These are phyloP conservation scores for Megaustenia siamemsis DNA, from an alignment of 2,888 invertebrate genomes.

Conservation along the genomic window DNA sequence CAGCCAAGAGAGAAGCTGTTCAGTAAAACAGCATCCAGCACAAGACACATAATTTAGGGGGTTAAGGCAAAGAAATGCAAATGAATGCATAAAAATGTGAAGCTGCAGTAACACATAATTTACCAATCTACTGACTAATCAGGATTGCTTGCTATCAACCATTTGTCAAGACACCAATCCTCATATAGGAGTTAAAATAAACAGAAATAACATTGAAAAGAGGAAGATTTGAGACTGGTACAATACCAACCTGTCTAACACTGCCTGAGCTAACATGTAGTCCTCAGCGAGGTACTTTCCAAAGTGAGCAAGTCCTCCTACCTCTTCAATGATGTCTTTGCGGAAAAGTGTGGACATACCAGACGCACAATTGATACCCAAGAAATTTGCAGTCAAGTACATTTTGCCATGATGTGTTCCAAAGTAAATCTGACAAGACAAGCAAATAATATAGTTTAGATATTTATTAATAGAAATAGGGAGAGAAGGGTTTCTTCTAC, in stretches of 20 bases:
- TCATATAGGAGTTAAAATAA: too few relatives aligned
- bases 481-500: too few relatives aligned
- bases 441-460: constrained; percentile 23
- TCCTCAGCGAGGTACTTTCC: constrained; percentile 98
- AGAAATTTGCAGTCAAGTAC: constrained; percentile 93
- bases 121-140: too few relatives aligned
- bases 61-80: too few relatives aligned
- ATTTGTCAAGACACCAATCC: too few relatives aligned
- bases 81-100: too few relatives aligned
- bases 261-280: constrained; percentile 95
- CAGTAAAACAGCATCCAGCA: too few relatives aligned
- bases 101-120: too few relatives aligned
- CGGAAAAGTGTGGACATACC: constrained; percentile 98
- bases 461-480: not conserved
- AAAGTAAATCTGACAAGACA: constrained; percentile 88
- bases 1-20: too few relatives aligned
- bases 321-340: constrained; percentile 91
- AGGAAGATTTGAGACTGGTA: not conserved
- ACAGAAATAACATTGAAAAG: not conserved
- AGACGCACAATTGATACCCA: constrained; percentile 97
- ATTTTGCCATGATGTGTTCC: constrained; percentile 97
- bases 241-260: constrained; percentile 84
- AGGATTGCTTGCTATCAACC: too few relatives aligned
- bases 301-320: constrained; percentile 93
- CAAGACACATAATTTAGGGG: too few relatives aligned